phyloP scores from a whole-genome alignment of 2,888 invertebrate genomes.

The Philereme vetulata region DNA sequence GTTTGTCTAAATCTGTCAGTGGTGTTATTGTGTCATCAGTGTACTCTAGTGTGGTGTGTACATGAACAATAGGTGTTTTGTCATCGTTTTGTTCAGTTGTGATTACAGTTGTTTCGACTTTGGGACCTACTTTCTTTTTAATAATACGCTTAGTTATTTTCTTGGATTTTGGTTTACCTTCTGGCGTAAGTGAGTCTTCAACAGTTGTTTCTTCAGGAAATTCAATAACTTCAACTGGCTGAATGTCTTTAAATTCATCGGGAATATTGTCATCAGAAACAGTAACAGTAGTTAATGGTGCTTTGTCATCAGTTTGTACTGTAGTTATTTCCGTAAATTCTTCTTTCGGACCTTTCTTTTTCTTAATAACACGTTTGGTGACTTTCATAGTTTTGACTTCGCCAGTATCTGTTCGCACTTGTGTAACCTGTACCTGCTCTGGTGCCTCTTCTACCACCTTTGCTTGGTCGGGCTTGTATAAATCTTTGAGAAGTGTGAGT shows the following conservation, averaged over 20 bases:
- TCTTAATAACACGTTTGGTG: too few relatives aligned
- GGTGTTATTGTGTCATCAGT: constrained; percentile 46
- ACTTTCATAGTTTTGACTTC: too few relatives aligned
- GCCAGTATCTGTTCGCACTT: constrained; percentile 47
- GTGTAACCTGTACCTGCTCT: constrained; percentile 60
- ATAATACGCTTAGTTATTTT: constrained; percentile 56
- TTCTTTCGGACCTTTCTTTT: constrained; percentile 35
- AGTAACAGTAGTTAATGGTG: not conserved
- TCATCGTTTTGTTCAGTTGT: constrained; percentile 44
- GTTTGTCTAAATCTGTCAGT: constrained; percentile 26
- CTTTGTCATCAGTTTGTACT: not conserved
- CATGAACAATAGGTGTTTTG: constrained; percentile 63
- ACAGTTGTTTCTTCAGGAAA: constrained; percentile 47
- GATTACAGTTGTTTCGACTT: constrained; percentile 43
- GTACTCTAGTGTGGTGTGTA: constrained; percentile 59
- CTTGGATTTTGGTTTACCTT: constrained; percentile 50
- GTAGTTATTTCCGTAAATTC: not conserved
- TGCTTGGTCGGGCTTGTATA: constrained; percentile 28
- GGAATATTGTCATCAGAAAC: not conserved
- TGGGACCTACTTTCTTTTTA: constrained; percentile 46
- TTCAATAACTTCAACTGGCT: constrained; percentile 20
- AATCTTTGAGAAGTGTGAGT: constrained; percentile 31
- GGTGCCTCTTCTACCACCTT: constrained; percentile 46
- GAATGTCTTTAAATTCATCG: not conserved
- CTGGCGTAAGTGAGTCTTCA: constrained; percentile 32